phyloP scores from a whole-genome alignment of 2,888 invertebrate genomes.

The Heliconius aoede region DNA sequence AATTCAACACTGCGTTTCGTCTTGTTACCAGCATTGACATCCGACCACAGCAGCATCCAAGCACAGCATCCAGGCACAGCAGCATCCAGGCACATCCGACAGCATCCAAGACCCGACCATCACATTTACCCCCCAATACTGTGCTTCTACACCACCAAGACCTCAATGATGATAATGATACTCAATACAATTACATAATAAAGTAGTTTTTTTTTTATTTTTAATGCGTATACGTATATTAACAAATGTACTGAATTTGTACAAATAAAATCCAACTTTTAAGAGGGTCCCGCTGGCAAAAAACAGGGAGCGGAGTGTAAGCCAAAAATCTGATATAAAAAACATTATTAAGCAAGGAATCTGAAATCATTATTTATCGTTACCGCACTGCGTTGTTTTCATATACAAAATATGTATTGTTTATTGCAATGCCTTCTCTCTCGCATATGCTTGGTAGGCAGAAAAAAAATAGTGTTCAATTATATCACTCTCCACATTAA shows the following conservation, averaged over 20 bases:
- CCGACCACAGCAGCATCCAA: too few species aligned
- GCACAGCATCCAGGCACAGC: too few species aligned
- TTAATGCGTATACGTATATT: neutral
- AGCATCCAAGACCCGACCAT: too few species aligned
- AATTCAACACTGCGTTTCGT: too few species aligned
- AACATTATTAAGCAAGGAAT: conserved; percentile 16
- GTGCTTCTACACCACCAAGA: neutral
- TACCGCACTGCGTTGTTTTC: conserved; percentile 32
- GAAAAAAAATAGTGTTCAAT: neutral
- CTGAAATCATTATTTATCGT: conserved; percentile 20
- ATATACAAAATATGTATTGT: neutral
- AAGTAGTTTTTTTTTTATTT: neutral
- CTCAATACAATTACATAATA: conserved; percentile 1
- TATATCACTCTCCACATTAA: too few species aligned
- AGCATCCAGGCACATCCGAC: too few species aligned
- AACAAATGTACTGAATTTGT: neutral
- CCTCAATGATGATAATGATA: neutral
- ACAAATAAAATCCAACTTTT: neutral
- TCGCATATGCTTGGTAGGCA: neutral
- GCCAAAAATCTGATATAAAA: neutral
- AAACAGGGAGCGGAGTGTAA: neutral
- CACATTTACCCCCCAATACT: too few species aligned
- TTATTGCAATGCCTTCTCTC: neutral
- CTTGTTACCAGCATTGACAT: too few species aligned
- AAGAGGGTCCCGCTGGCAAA: neutral